phyloP scores from a whole-genome alignment of 2,888 invertebrate species.

The Drosophila ustulata region DNA sequence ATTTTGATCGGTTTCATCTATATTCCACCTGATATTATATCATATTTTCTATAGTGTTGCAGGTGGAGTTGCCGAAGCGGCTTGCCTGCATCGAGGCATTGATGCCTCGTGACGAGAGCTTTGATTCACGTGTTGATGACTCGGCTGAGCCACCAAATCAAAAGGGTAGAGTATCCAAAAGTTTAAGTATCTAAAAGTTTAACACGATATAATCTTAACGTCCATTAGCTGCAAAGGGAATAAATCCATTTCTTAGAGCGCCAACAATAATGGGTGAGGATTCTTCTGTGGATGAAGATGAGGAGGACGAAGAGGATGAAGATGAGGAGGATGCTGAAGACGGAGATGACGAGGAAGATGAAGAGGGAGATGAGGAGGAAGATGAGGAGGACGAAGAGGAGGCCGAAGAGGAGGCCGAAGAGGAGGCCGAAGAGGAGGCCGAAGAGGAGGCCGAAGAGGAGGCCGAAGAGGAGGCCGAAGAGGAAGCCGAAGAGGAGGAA shows the following conservation, averaged over 20 bases:
- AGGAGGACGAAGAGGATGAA: background rate
- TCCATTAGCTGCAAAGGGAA: background rate
- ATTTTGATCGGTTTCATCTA: too few species aligned
- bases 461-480: background rate
- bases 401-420: too few species aligned
- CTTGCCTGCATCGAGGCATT: constrained; percentile 41
- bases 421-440: too few species aligned
- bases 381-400: background rate
- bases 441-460: background rate
- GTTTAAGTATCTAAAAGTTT: too few species aligned
- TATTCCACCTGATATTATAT: too few species aligned
- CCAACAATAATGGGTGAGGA: background rate
- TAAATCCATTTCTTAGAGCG: background rate
- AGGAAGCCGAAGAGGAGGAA: too few species aligned
- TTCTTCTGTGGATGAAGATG: background rate
- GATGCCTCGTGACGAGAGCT: constrained; percentile 39
- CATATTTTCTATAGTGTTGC: constrained; percentile 5
- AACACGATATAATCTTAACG: background rate
- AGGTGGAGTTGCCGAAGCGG: background rate
- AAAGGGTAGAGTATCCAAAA: constrained; percentile 2
- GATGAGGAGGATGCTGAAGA: background rate
- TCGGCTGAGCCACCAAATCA: constrained; percentile 4
- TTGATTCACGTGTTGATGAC: constrained; percentile 32
- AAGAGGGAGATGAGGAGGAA: background rate
- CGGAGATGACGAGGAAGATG: background rate